phyloP scores from a whole-genome alignment of 1,140 invertebrate species.

The Dufourea novaeangliae region DNA sequence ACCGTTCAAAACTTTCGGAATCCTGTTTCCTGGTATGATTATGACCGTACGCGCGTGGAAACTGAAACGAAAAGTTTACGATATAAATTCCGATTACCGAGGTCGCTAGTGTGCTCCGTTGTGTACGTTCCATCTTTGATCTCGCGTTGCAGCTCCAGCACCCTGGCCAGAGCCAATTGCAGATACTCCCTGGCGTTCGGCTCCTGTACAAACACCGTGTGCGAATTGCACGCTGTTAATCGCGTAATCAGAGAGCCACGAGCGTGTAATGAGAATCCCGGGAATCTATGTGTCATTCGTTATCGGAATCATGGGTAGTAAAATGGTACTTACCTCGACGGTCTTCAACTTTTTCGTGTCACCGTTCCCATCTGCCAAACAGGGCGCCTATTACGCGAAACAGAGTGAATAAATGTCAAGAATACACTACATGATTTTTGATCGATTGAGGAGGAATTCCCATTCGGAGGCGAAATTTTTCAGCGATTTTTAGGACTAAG shows the following conservation, averaged over 20 bases:
- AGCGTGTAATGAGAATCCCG: background rate
- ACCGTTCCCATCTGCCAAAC: constrained; percentile 31
- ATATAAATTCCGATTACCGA: constrained; percentile 67
- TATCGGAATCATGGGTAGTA: background rate
- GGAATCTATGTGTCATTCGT: background rate
- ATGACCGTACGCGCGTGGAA: background rate
- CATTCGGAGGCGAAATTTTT: no score
- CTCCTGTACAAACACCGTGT: constrained; percentile 57
- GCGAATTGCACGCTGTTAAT: background rate
- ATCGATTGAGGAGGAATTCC: no score
- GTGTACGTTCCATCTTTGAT: constrained; percentile 73
- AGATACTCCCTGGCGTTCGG: constrained; percentile 74
- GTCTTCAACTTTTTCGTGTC: constrained; percentile 41
- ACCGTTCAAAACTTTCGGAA: background rate
- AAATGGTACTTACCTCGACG: constrained; percentile 18
- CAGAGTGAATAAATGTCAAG: background rate
- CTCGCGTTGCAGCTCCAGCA: constrained; percentile 74
- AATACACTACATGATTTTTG: no score
- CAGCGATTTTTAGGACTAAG: no score
- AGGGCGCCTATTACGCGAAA: constrained; percentile 45
- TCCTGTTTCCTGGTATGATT: background rate
- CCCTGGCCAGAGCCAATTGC: constrained; percentile 72
- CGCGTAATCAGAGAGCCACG: background rate
- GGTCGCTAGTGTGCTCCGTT: constrained; percentile 69
- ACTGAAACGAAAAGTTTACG: background rate